phyloP scores from a whole-genome alignment of 2,888 invertebrate species.

The Druceiella hillmani region DNA sequence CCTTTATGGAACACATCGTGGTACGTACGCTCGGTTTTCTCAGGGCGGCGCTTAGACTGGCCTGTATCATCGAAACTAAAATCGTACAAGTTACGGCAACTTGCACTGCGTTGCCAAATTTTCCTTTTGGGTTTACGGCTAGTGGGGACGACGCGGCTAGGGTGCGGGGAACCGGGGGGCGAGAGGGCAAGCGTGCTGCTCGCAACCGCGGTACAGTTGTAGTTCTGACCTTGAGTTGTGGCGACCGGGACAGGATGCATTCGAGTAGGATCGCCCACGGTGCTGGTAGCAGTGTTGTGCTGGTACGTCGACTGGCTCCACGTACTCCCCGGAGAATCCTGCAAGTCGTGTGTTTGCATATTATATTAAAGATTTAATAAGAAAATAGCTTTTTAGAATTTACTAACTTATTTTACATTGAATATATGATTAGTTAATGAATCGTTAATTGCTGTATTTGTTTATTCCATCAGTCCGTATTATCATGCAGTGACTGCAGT shows the following conservation, averaged over 20 bases:
- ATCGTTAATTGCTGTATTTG: too few relatives aligned
- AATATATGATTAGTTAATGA: too few relatives aligned
- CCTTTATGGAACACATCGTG: conserved; percentile 37
- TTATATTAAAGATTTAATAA: background rate
- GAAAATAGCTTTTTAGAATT: background rate
- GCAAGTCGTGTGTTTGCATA: too few relatives aligned
- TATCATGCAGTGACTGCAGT: too few relatives aligned
- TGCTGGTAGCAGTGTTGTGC: conserved; percentile 33
- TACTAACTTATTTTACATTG: background rate
- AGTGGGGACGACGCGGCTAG: conserved; percentile 41
- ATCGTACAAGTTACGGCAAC: conserved; percentile 77
- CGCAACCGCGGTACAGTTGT: conserved; percentile 19
- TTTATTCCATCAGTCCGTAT: too few relatives aligned
- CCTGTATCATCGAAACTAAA: conserved; percentile 69
- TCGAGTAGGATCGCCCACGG: conserved; percentile 48
- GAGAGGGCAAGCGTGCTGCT: conserved; percentile 24
- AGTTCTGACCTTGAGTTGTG: conserved; percentile 46
- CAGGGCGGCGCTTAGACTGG: conserved; percentile 55
- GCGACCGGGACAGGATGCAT: conserved; percentile 47
- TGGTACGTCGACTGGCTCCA: conserved; percentile 45
- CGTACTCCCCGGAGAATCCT: conserved; percentile 52
- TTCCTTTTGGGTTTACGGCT: conserved; percentile 41
- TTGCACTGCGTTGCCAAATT: conserved; percentile 73
- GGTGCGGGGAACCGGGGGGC: conserved; percentile 31
- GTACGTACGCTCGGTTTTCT: conserved; percentile 36